A percentile compares a stretch with the other conserved stretches of the same genome.
These are phyloP conservation scores for Drosophila paulistorum DNA, from an alignment of 1,140 invertebrate genomes.

Conservation along the genomic window DNA sequence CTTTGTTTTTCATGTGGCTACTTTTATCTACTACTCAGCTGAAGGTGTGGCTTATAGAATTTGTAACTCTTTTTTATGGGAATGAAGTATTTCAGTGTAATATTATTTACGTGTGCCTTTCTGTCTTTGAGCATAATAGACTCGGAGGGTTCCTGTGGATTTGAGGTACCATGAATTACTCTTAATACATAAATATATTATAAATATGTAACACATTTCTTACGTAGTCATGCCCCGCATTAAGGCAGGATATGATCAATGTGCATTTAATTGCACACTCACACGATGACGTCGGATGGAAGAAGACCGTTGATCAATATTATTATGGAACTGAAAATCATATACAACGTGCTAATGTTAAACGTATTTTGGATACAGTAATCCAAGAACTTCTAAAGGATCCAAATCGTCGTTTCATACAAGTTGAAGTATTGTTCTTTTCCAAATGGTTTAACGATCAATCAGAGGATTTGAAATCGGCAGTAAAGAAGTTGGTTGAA, in stretches of 20 bases:
- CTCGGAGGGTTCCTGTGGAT: too few relatives aligned
- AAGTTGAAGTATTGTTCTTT: conserved; percentile 94
- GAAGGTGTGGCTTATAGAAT: too few relatives aligned
- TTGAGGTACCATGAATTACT: too few relatives aligned
- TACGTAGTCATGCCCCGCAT: conserved; percentile 86
- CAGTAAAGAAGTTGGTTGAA: conserved; percentile 86
- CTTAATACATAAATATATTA: too few relatives aligned
- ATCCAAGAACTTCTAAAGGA: conserved; percentile 90
- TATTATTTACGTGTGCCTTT: too few relatives aligned
- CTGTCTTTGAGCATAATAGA: too few relatives aligned
- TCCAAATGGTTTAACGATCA: conserved; percentile 96
- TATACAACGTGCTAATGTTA: conserved; percentile 92
- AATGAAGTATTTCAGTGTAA: too few relatives aligned
- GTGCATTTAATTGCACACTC: conserved; percentile 92
- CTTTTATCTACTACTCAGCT: too few relatives aligned
- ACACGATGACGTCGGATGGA: conserved; percentile 96
- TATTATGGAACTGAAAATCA: conserved; percentile 89
- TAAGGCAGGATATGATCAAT: conserved; percentile 86
- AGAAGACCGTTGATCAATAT: conserved; percentile 97
- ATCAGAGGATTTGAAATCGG: conserved; percentile 85
- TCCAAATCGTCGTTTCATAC: conserved; percentile 88
- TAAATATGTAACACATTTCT: too few relatives aligned
- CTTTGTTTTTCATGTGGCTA: too few relatives aligned
- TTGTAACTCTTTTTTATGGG: too few relatives aligned
- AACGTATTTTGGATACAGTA: conserved; percentile 96